phyloP scores from a whole-genome alignment of 2,888 invertebrate genomes.

The Mycalesis mineus region DNA sequence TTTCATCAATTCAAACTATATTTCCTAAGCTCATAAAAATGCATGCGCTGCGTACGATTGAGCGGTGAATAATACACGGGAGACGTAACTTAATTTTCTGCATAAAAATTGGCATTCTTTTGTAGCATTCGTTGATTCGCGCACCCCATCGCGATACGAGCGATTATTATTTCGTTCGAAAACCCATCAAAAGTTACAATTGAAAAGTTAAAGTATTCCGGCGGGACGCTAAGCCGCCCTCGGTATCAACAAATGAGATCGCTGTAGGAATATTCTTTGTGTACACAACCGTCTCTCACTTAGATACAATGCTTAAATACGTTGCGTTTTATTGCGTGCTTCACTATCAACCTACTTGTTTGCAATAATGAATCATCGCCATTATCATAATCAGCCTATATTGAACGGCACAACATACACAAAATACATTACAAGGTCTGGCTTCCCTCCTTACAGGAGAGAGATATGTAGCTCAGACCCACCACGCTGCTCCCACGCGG shows the following conservation, averaged over 20 bases:
- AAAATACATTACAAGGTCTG: too few species aligned
- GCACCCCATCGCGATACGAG: slow-evolving; percentile 67
- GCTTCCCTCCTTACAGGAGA: too few species aligned
- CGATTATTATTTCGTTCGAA: slow-evolving; percentile 78
- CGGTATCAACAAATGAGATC: slow-evolving; percentile 72
- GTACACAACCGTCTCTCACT: slow-evolving; percentile 48
- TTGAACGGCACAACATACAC: too few species aligned
- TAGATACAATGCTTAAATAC: slow-evolving; percentile 40
- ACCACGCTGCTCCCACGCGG: too few species aligned
- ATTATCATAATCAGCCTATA: too few species aligned
- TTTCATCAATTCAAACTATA: slow-evolving; percentile 4
- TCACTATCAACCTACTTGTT: too few species aligned
- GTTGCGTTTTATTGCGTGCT: slow-evolving; percentile 25
- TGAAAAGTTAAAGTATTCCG: slow-evolving; percentile 79
- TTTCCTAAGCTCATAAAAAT: slow-evolving; percentile 23
- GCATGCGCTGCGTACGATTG: slow-evolving; percentile 18
- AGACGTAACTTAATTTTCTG: slow-evolving; percentile 72
- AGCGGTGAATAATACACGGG: slow-evolving; percentile 41
- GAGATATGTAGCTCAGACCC: too few species aligned
- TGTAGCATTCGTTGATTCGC: slow-evolving; percentile 67
- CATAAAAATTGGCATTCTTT: slow-evolving; percentile 75
- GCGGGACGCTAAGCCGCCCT: slow-evolving; percentile 65
- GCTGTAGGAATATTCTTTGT: slow-evolving; percentile 70
- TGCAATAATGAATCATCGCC: too few species aligned
- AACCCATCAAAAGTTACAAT: slow-evolving; percentile 79